phyloP scores from a whole-genome alignment of 2,113 vertebrate species.

The Pteropus alecto region DNA sequence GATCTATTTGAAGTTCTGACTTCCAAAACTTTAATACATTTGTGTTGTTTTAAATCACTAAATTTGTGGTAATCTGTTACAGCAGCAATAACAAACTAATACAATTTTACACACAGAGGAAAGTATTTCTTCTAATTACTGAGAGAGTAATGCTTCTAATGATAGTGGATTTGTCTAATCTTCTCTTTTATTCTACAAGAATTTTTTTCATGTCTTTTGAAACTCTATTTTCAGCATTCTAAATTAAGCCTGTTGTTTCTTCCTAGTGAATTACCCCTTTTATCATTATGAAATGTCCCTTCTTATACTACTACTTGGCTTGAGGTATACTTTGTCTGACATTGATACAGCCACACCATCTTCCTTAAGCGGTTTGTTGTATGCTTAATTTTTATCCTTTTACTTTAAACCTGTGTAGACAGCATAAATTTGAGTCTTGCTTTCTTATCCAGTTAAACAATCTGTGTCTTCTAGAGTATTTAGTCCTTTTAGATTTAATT shows the following conservation, averaged over 20 bases:
- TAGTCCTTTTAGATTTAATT: not conserved
- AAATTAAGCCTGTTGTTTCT: not conserved
- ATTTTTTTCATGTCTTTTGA: not conserved
- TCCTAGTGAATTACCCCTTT: not conserved
- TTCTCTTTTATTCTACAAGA: not conserved
- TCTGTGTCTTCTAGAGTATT: not conserved
- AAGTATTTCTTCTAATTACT: not conserved
- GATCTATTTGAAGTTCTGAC: not conserved
- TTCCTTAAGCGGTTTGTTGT: not conserved
- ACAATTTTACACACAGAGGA: too few relatives aligned
- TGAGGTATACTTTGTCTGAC: not conserved
- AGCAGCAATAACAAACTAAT: not conserved
- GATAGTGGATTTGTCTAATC: not conserved
- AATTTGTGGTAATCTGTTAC: not conserved
- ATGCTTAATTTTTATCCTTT: not conserved
- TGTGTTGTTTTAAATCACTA: not conserved
- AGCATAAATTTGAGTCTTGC: not conserved
- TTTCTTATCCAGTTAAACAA: not conserved
- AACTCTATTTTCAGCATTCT: not conserved
- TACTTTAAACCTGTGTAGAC: not conserved
- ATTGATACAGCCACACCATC: not conserved
- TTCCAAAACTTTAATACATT: not conserved
- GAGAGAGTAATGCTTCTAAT: not conserved
- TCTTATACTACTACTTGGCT: not conserved
- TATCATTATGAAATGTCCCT: not conserved